Evolutionary conservation across 2,888 invertebrate species (phyloP), one percentile per base, ranked within the genome.

Genomic region (Catocala nupta): DNA sequence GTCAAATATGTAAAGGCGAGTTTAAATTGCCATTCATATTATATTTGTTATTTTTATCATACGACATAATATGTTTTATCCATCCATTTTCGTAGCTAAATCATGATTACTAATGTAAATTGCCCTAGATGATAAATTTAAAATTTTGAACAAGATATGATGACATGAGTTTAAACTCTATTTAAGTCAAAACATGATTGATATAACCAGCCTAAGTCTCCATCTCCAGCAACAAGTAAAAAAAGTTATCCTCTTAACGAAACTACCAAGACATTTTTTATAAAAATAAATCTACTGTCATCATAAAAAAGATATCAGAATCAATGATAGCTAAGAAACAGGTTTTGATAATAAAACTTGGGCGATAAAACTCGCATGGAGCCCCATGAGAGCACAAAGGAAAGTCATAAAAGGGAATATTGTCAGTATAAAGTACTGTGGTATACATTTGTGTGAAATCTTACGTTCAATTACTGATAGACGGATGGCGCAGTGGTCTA

Each of bases 341-440:
- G 83, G 82, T 83, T 85, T 71, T 72, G 70, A 81, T 83, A 80
- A 80, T 83, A 83, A 82, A 88, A 88, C 70, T 87, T 87, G 68
- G 72, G 62, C 77, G 77, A 87, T 88, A 87, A 87, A 87, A 83
- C 77, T 80, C 76, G 73, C 71, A 78, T 78, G 71, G 65, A 75
- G 55, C 70, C 9, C 77, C 80, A 77, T 81, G 80, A 81, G 80
- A 78, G 69, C 63, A 73, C 73, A 81, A 78, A 63, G 70, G 73
- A 63, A 70, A 65, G 73, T 65, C 64, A 75, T 86, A 83, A 84
- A 86, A 80, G 76, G 67, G 75, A 83, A 85, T 84, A 81, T 81
- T 78, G 78, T 69, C 75, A 70, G 73, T 78, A 74, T 73, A 67
- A 71, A 66, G 58, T 57, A 45, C 53, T 49, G 25, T 63, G 49